Evolutionary conservation across 2,113 vertebrate genomes (phyloP).

Genomic region (Etheostoma cragini): DNA sequence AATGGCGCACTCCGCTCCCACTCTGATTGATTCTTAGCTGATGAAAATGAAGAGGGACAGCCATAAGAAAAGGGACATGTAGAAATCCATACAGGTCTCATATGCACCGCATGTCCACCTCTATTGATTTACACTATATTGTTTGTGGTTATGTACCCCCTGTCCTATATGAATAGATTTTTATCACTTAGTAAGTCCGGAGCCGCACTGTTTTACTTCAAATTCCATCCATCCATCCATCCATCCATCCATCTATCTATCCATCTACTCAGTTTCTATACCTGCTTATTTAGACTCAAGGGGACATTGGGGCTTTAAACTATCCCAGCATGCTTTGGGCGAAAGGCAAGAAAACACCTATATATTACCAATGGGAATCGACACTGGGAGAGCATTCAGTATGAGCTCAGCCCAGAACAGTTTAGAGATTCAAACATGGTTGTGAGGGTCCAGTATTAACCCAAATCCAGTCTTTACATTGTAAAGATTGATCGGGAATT

Average conservation of each 20-base stretch:
- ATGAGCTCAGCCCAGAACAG: background rate
- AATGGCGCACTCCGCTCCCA: slow-evolving; percentile 18
- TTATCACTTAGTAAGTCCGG: background rate
- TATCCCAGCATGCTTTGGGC: background rate
- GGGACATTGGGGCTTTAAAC: background rate
- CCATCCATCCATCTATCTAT: slow-evolving; percentile 5
- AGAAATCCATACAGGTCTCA: slow-evolving; percentile 4
- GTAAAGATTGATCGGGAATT: background rate
- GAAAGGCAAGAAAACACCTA: background rate
- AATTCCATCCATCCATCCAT: slow-evolving; percentile 15
- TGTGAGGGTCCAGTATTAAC: background rate
- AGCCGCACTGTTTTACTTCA: background rate
- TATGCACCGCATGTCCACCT: background rate
- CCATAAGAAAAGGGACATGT: slow-evolving; percentile 29
- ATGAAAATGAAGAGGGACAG: slow-evolving; percentile 57
- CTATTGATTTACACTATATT: slow-evolving; percentile 11
- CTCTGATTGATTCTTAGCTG: slow-evolving; percentile 61
- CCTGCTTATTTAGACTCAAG: slow-evolving; percentile 19
- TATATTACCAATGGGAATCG: background rate
- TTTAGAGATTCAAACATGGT: background rate
- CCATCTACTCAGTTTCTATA: background rate
- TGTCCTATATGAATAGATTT: slow-evolving; percentile 9
- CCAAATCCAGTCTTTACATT: background rate
- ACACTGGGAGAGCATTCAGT: background rate
- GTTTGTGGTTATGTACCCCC: background rate